Base-by-base conservation (phyloP, 2,113 vertebrate genomes). In the Ctenomys sociabilis region DNA sequence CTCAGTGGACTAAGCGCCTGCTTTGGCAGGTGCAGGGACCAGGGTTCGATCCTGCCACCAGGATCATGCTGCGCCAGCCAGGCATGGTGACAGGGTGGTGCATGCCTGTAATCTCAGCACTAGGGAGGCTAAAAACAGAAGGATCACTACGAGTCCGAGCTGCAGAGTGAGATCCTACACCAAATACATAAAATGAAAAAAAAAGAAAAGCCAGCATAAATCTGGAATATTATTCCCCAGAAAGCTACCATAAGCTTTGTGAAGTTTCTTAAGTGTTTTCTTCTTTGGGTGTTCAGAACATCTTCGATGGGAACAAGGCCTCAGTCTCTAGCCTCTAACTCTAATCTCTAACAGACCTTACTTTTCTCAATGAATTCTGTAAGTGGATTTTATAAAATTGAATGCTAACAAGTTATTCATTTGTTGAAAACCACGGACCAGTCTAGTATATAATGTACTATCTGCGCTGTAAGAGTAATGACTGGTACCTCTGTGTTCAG, bases 381-480 rank as follows among this genome's bases (percentile, higher is more conserved):
- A 61, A 75, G 32, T 6, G 49, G 45, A 57, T 80, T 68, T 90
- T 45, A 86, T 66, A 40, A 95, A 78, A 80, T 5, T 37, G 35
- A 82, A 83, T 72, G 61, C 64, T 70, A 70, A 81, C 59, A 88
- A 88, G 83, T 45, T n/a, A 68, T 49, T 90, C 66, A 57, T 68
- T 85, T 92, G 91, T 78, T 86, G 35, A 75, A 78, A 92, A 94
- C 57, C 32, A 94, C 61, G 63, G 9, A 81, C n/a, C 22, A 75
- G 26, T 78, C 70, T 70, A 81, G 37, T 9, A 70, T 40, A 17
- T 8, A 68, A 90, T 21, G 63, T 9, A 37, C 19, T 84, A 73
- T 37, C 88, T 28, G 59, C 28, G 80, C 37, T 40, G 0, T 28
- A 52, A 88, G 19, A 96, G 90, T 37, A 49, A 63, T 37, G 85